These are phyloP conservation scores for Teleopsis dalmanni DNA, from an alignment of 1,140 invertebrate genomes.

Conservation along the genomic window DNA sequence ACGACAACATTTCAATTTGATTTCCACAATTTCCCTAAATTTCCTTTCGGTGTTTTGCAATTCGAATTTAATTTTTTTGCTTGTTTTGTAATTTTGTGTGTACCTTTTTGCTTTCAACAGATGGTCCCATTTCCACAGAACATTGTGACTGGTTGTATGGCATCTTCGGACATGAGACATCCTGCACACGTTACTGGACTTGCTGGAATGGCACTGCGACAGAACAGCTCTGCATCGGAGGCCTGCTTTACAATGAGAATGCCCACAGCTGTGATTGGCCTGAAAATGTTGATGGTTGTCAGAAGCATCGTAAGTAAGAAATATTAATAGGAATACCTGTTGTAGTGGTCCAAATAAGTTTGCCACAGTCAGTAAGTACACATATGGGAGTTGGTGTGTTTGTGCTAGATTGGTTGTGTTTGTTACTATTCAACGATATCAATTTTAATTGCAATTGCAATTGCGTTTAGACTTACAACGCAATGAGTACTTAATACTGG, in stretches of 20 bases:
- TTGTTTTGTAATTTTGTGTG: conserved; percentile 2
- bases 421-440: no score
- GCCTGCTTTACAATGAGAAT: conserved; percentile 82
- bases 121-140: conserved; percentile 73
- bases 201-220: conserved; percentile 91
- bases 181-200: conserved; percentile 88
- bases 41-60: no score
- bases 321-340: no score
- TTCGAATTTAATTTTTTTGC: neutral
- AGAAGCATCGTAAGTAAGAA: conserved; percentile 79
- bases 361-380: no score
- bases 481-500: no score
- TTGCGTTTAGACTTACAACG: no score
- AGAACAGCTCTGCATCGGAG: conserved; percentile 87
- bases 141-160: conserved; percentile 91
- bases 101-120: conserved; percentile 41
- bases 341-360: no score
- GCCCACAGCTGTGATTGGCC: conserved; percentile 89
- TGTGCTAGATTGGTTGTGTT: no score
- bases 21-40: no score
- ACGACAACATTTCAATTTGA: no score
- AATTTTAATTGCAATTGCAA: no score
- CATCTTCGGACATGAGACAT: conserved; percentile 87
- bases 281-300: conserved; percentile 79
- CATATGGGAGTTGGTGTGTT: no score